Percentiles rank a stretch among this genome's conserved stretches.
phyloP scores from a whole-genome alignment of 2,797 vertebrate genomes.

The Menidia menidia region DNA sequence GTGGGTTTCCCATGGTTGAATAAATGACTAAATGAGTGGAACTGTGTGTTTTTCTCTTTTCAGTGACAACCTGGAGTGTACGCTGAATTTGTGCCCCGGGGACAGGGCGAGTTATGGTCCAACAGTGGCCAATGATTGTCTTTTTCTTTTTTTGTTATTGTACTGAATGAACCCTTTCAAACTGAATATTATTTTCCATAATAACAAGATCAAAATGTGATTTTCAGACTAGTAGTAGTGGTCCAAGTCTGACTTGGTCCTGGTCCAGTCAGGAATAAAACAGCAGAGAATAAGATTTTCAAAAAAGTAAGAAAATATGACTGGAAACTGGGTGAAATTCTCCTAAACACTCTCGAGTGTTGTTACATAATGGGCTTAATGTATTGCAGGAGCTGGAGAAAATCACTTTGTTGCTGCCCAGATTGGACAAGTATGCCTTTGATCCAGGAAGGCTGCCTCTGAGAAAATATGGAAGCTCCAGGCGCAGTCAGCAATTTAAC shows the following conservation, averaged over 20 bases:
- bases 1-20: background rate
- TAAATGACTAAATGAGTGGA: background rate
- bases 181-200: background rate
- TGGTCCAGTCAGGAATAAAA: conserved; percentile 42
- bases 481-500: conserved; percentile 46
- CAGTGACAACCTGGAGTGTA: background rate
- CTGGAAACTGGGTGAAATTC: conserved; percentile 47
- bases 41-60: background rate
- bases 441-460: conserved; percentile 49
- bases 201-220: background rate
- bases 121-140: background rate
- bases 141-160: background rate
- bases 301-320: conserved; percentile 34
- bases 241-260: conserved; percentile 29
- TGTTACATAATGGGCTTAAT: conserved; percentile 66
- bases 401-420: conserved; percentile 58
- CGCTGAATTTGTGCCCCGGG: background rate
- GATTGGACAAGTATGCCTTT: conserved; percentile 62
- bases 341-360: conserved; percentile 38
- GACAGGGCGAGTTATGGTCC: background rate
- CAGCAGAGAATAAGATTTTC: conserved; percentile 16
- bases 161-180: background rate
- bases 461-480: conserved; percentile 30
- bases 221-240: background rate
- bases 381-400: conserved; percentile 60